phyloP scores from a whole-genome alignment of 2,797 vertebrate genomes.

The Sciaenops ocellatus region DNA sequence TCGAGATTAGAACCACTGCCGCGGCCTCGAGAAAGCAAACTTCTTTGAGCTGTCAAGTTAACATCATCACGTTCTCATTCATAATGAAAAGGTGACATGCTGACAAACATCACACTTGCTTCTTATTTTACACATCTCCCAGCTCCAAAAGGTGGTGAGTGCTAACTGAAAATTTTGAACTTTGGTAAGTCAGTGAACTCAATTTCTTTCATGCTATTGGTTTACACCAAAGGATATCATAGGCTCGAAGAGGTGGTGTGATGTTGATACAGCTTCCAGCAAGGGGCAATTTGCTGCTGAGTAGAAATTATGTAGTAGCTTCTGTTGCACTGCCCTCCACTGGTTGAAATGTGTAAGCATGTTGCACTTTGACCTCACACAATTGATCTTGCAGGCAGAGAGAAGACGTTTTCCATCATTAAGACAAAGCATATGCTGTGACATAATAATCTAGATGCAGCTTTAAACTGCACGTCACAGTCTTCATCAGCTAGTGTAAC shows the following conservation, averaged over 20 bases:
- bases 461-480: neutral
- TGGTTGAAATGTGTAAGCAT: slow-evolving; percentile 1
- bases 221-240: neutral
- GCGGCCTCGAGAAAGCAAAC: slow-evolving; percentile 9
- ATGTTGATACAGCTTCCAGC: slow-evolving; percentile 4
- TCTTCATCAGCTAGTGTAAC: neutral
- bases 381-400: neutral
- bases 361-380: neutral
- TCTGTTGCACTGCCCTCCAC: slow-evolving; percentile 1
- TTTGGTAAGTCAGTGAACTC: neutral
- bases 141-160: neutral
- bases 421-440: neutral
- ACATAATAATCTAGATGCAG: too few relatives aligned
- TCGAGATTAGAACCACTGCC: slow-evolving; percentile 9
- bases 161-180: neutral
- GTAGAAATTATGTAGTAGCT: neutral
- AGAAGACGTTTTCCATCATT: neutral
- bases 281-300: neutral
- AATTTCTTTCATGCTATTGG: neutral
- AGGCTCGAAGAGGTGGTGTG: neutral
- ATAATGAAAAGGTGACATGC: slow-evolving; percentile 25
- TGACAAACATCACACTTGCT: slow-evolving; percentile 43
- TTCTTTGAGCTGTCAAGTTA: slow-evolving; percentile 28
- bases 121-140: slow-evolving; percentile 23
- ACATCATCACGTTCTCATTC: slow-evolving; percentile 43